A percentile compares a stretch with the other conserved stretches of the same genome.
These are phyloP conservation scores for Platycheirus albimanus DNA, from an alignment of 2,888 invertebrate species.

Conservation along the genomic window DNA sequence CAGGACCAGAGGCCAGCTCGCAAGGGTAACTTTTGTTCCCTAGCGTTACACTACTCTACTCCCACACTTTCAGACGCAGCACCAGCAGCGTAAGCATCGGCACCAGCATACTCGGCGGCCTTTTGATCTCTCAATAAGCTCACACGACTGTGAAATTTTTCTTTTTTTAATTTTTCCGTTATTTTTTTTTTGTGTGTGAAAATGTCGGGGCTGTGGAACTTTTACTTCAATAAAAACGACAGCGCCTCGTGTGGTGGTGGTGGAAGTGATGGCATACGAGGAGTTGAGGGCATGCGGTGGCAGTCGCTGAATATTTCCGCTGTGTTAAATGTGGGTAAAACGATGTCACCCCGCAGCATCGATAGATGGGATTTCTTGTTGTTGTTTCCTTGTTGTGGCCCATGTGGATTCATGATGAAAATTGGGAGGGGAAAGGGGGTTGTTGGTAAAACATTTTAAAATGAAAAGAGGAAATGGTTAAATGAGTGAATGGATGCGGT, in stretches of 20 bases:
- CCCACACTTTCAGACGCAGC: too few species aligned
- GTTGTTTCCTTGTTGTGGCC: constrained; percentile 12
- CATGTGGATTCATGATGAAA: background rate
- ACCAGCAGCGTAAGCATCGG: background rate
- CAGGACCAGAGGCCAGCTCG: too few species aligned
- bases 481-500: constrained; percentile 1
- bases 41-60: too few species aligned
- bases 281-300: background rate
- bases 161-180: too few species aligned
- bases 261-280: background rate
- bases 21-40: too few species aligned
- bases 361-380: constrained; percentile 47
- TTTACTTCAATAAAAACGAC: too few species aligned
- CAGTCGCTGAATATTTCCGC: constrained; percentile 66
- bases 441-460: constrained; percentile 47
- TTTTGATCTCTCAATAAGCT: constrained; percentile 66
- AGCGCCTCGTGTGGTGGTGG: constrained; percentile 15
- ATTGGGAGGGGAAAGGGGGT: constrained; percentile 3
- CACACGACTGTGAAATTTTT: constrained; percentile 38
- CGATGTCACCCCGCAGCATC: constrained; percentile 66
- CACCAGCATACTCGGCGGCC: constrained; percentile 15
- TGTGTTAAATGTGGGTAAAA: constrained; percentile 72
- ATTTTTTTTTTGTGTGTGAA: too few species aligned
- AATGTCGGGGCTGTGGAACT: constrained; percentile 22
- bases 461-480: constrained; percentile 50